phyloP scores from a whole-genome alignment of 1,140 invertebrate genomes.

The Epicauta chinensis region DNA sequence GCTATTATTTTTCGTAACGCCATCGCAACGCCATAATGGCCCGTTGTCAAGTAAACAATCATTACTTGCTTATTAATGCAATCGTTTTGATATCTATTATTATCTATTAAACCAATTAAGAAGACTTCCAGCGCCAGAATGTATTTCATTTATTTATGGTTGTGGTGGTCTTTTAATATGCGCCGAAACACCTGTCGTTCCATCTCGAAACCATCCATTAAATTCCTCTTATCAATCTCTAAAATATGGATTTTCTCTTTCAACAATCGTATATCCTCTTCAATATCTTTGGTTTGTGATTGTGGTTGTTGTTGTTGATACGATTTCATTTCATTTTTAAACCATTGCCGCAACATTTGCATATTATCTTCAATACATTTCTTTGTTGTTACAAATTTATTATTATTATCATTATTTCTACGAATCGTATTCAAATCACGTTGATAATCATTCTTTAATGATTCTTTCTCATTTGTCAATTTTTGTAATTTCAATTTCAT shows the following conservation, averaged over 20 bases:
- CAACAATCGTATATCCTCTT: background rate
- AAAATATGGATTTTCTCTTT: constrained; percentile 3
- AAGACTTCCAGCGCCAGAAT: no score
- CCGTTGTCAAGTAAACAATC: no score
- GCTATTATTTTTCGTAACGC: no score
- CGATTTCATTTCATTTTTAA: no score
- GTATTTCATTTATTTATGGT: no score
- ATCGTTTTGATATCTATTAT: no score
- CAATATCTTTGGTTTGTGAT: no score
- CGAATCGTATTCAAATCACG: constrained; percentile 1
- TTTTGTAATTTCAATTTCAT: constrained; percentile 1
- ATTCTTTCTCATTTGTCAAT: background rate
- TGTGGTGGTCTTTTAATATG: no score
- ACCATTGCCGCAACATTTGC: background rate
- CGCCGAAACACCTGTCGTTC: constrained; percentile 5
- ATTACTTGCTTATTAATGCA: no score
- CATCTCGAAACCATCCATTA: constrained; percentile 10
- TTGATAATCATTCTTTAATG: background rate
- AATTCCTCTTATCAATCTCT: constrained; percentile 2
- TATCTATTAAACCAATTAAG: no score
- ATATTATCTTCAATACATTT: constrained; percentile 1
- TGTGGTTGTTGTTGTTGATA: background rate
- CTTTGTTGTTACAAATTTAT: background rate
- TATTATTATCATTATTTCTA: no score
- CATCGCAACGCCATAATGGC: no score